Evolutionary conservation across 1,140 invertebrate species (phyloP).

Genomic region (Trachymyrmex septentrionalis): DNA sequence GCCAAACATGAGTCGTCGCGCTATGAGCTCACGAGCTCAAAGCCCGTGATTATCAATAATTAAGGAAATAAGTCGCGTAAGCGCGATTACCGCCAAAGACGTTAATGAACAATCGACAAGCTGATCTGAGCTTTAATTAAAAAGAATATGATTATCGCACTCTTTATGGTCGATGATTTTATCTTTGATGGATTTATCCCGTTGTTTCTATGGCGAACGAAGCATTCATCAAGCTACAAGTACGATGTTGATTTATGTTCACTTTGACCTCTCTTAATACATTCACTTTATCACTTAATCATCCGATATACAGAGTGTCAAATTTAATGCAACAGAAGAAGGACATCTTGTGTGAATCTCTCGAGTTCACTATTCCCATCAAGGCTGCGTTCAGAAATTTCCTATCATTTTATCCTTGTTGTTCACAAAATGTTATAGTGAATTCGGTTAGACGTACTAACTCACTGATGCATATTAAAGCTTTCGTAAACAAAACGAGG

Average conservation of each 20-base stretch:
- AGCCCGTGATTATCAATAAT: slow-evolving; percentile 49
- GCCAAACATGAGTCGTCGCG: slow-evolving; percentile 25
- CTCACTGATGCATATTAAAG: too few relatives aligned
- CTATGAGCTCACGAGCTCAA: slow-evolving; percentile 15
- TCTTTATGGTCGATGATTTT: slow-evolving; percentile 3
- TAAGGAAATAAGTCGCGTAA: slow-evolving; percentile 44
- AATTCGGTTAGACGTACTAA: too few relatives aligned
- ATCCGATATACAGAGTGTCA: slow-evolving; percentile 12
- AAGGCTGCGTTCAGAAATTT: too few relatives aligned
- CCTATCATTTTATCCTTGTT: too few relatives aligned
- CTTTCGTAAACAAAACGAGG: too few relatives aligned
- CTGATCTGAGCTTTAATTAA: background rate
- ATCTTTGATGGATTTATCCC: background rate
- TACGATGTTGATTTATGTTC: slow-evolving; percentile 32
- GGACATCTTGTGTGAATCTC: background rate
- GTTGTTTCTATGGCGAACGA: background rate
- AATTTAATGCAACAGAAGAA: slow-evolving; percentile 26
- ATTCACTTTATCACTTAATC: slow-evolving; percentile 44
- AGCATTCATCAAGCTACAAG: background rate
- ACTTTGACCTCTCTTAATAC: slow-evolving; percentile 24
- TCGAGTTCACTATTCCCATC: background rate
- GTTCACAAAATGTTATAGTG: too few relatives aligned
- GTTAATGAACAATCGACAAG: background rate
- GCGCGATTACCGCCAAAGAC: background rate
- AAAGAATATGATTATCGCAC: background rate